Conservation (phyloP, 2,888 invertebrate species). For the Taenaris catops region DNA sequence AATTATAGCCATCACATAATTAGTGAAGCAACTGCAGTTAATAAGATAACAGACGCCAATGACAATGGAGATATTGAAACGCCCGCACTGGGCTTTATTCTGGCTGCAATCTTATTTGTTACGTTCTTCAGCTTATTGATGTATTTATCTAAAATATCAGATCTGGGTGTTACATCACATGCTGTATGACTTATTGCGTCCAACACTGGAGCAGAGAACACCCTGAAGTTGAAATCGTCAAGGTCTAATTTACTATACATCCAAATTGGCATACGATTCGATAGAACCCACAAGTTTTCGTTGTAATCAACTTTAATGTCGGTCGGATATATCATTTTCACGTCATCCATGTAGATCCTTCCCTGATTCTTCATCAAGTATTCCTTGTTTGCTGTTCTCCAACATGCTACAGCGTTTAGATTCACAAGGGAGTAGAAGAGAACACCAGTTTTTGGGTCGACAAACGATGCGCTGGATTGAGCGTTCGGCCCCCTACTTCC, state of each 20-base stretch:
- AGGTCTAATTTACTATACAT: slow-evolving; percentile 83
- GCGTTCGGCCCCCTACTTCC: slow-evolving; percentile 86
- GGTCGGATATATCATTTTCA: slow-evolving; percentile 87
- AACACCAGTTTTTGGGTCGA: slow-evolving; percentile 85
- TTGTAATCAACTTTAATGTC: slow-evolving; percentile 88
- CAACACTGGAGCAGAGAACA: slow-evolving; percentile 83
- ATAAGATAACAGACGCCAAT: slow-evolving; percentile 24
- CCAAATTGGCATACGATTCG: slow-evolving; percentile 85
- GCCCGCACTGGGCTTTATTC: slow-evolving; percentile 42
- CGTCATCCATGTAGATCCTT: slow-evolving; percentile 84
- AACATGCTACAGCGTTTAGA: slow-evolving; percentile 88
- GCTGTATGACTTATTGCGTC: slow-evolving; percentile 86
- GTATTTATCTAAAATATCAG: slow-evolving; percentile 76
- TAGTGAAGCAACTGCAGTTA: slow-evolving; percentile 11
- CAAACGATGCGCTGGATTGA: slow-evolving; percentile 86
- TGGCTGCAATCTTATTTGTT: slow-evolving; percentile 44
- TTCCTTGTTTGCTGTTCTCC: slow-evolving; percentile 84
- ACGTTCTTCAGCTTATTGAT: slow-evolving; percentile 72
- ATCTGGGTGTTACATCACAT: slow-evolving; percentile 81
- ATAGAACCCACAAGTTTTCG: slow-evolving; percentile 86
- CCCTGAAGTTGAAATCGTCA: slow-evolving; percentile 84
- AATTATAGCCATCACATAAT: slow-evolving; percentile 7
- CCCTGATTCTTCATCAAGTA: slow-evolving; percentile 86
- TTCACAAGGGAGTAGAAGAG: slow-evolving; percentile 88
- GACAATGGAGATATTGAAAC: slow-evolving; percentile 32